These are phyloP conservation scores for Oconnorella tubifera DNA, from an alignment of 2,888 invertebrate species.

Conservation along the genomic window DNA sequence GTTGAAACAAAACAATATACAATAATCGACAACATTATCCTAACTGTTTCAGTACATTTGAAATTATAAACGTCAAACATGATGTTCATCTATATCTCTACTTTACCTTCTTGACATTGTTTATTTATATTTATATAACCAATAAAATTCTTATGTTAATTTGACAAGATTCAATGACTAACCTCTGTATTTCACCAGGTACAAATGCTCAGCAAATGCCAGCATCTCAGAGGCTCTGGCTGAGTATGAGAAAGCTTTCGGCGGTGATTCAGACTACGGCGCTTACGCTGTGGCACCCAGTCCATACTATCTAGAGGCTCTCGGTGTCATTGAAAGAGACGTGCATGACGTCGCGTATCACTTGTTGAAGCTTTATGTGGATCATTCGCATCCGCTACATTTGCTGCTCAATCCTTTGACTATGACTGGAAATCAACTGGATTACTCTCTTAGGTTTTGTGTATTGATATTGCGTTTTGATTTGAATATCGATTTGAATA, in stretches of 20 bases:
- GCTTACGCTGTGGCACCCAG: conserved; percentile 49
- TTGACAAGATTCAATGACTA: too few species aligned
- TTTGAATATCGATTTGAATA: too few species aligned
- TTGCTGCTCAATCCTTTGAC: conserved; percentile 70
- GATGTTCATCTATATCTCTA: too few species aligned
- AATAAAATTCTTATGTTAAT: too few species aligned
- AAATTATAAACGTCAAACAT: too few species aligned
- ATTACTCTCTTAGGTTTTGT: conserved; percentile 65
- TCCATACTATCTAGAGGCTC: conserved; percentile 50
- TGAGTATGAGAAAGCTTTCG: conserved; percentile 66
- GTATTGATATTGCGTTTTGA: too few species aligned
- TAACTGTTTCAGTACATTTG: too few species aligned
- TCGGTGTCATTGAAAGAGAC: conserved; percentile 18
- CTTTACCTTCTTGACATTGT: too few species aligned
- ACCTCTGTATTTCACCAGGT: conserved; percentile 62
- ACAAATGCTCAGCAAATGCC: conserved; percentile 67
- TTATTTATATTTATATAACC: too few species aligned
- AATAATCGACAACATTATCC: too few species aligned
- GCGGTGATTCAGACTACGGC: conserved; percentile 35
- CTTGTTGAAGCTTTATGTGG: conserved; percentile 72
- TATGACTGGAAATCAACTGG: conserved; percentile 74
- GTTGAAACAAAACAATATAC: too few species aligned
- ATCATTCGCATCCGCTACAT: conserved; percentile 62
- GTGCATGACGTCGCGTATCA: conserved; percentile 72
- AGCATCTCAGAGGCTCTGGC: conserved; percentile 70